Percentiles rank a stretch among this genome's conserved stretches.
Conservation (phyloP, 1,140 invertebrate genomes). For the Rhagoletis zephyria region DNA sequence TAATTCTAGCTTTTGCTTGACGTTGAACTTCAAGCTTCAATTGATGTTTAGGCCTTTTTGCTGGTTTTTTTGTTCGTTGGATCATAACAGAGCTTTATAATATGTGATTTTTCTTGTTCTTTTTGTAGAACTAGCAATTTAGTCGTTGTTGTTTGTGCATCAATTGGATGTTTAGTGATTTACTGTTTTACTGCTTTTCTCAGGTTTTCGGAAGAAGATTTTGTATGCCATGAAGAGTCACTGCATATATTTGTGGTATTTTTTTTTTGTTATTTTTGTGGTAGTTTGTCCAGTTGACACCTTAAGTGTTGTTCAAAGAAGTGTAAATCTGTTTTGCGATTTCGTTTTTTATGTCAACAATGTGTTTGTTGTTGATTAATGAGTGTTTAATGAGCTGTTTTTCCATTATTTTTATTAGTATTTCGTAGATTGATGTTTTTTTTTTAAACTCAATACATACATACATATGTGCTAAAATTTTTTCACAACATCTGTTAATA, state of each 20-base stretch:
- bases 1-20: background rate
- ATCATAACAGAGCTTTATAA: background rate
- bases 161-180: background rate
- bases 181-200: background rate
- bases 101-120: constrained; percentile 2
- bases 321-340: background rate
- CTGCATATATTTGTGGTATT: background rate
- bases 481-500: too few species aligned
- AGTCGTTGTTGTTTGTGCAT: background rate
- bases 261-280: background rate
- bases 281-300: constrained; percentile 17
- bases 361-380: background rate
- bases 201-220: background rate
- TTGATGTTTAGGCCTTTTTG: background rate
- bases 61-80: background rate
- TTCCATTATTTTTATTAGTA: background rate
- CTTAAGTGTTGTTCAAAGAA: constrained; percentile 7
- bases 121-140: background rate
- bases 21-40: background rate
- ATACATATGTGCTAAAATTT: background rate
- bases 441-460: background rate
- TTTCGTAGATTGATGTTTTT: background rate
- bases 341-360: background rate
- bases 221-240: background rate
- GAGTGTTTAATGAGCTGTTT: constrained; percentile 4